phyloP scores from a whole-genome alignment of 1,140 invertebrate genomes.

The Zeugodacus cucurbitae region DNA sequence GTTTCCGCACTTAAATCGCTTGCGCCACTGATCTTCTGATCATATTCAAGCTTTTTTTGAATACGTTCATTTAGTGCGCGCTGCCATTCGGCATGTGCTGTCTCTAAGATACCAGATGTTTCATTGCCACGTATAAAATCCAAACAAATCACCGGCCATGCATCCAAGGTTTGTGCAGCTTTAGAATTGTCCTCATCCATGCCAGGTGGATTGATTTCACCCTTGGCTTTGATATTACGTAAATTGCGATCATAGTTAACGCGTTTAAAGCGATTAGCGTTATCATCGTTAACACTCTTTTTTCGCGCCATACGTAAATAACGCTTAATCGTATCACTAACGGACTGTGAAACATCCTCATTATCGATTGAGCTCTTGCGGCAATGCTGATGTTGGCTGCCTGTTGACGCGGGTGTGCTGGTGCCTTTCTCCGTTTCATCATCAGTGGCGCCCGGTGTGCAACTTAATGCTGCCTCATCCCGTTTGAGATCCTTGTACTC shows the following conservation, averaged over 20 bases:
- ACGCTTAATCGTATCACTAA: constrained; percentile 85
- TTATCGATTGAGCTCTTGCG: constrained; percentile 81
- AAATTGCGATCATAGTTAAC: constrained; percentile 89
- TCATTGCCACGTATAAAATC: constrained; percentile 57
- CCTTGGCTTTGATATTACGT: constrained; percentile 83
- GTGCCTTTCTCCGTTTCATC: constrained; percentile 48
- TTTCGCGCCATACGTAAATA: constrained; percentile 87
- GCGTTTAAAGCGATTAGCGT: constrained; percentile 83
- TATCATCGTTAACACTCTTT: constrained; percentile 83
- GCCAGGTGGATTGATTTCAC: constrained; percentile 77
- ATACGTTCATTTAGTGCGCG: constrained; percentile 51
- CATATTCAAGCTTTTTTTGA: constrained; percentile 51
- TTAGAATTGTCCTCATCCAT: constrained; percentile 78
- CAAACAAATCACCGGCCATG: constrained; percentile 72
- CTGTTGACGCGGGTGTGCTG: not conserved
- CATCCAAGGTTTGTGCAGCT: constrained; percentile 79
- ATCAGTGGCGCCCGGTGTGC: constrained; percentile 47
- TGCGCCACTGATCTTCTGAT: constrained; percentile 39
- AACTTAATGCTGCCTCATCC: constrained; percentile 44
- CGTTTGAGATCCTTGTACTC: constrained; percentile 54
- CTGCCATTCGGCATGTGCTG: constrained; percentile 54
- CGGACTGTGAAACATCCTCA: constrained; percentile 85
- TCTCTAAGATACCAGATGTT: constrained; percentile 44
- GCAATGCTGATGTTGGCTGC: constrained; percentile 52
- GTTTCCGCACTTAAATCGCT: not conserved